phyloP scores from a whole-genome alignment of 2,797 vertebrate genomes.

The Cyprinodon diabolis region DNA sequence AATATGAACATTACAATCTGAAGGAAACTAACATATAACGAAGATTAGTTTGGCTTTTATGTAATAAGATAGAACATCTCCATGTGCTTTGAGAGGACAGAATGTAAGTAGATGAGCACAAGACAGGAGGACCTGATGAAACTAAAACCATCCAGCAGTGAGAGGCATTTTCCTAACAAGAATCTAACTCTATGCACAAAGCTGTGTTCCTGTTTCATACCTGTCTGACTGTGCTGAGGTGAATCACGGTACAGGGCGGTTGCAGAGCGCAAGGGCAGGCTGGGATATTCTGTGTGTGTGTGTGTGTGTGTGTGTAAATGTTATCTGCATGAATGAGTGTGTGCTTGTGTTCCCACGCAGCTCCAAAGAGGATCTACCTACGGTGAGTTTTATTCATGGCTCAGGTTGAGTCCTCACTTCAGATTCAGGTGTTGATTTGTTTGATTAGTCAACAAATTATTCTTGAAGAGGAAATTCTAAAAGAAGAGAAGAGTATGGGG shows the following conservation, averaged over 20 bases:
- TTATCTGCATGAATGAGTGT: conserved; percentile 27
- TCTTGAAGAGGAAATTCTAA: conserved; percentile 54
- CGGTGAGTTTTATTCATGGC: conserved; percentile 65
- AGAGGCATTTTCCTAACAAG: conserved; percentile 69
- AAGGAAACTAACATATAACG: conserved; percentile 67
- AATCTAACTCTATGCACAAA: conserved; percentile 86
- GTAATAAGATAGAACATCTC: conserved; percentile 63
- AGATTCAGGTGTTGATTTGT: conserved; percentile 73
- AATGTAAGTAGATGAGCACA: conserved; percentile 74
- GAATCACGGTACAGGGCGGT: conserved; percentile 65
- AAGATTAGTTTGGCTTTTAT: conserved; percentile 75
- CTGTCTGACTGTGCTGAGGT: conserved; percentile 69
- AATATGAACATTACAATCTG: conserved; percentile 72
- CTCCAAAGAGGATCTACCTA: conserved; percentile 66
- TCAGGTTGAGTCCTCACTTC: conserved; percentile 69
- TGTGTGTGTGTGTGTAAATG: conserved; percentile 12
- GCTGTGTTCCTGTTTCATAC: conserved; percentile 73
- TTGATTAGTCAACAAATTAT: conserved; percentile 70
- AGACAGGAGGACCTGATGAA: conserved; percentile 63
- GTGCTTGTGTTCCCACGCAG: conserved; percentile 40
- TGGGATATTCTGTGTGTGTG: conserved; percentile 29
- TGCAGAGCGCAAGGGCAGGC: conserved; percentile 51
- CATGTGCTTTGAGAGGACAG: conserved; percentile 44
- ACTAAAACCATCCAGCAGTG: conserved; percentile 48
- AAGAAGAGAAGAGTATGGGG: conserved; percentile 18